Evolutionary conservation across 2,113 vertebrate species (phyloP), one percentile per base, ranked within the genome.

Genomic region (Alouatta palliata): DNA sequence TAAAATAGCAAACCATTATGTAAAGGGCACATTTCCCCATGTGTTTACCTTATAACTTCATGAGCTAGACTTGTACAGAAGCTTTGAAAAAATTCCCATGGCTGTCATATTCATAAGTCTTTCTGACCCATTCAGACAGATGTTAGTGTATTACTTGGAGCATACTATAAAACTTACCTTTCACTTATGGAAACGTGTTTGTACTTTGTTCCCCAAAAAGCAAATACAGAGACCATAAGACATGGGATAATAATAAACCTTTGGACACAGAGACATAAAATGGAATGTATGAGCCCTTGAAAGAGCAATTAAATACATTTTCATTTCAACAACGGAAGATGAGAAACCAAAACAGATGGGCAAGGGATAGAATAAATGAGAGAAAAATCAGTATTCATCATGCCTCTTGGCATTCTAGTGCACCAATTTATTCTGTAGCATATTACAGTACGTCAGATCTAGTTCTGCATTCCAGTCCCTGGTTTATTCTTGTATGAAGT

Each of bases 311-410:
- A 94, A 97, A 94, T 91, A 85, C 49, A 86, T 86, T 98, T 98
- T 97, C 75, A 92, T 93, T 98, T 98, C 95, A 97, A 87, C 97
- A 98, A 97, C 90, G 88, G 84, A 97, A 98, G 94, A 97, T 89
- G 58, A 95, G 82, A 95, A 98, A 97, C 82, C 89, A 97, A 98
- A 98, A 95, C 37, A 73, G 92, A 91, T 94, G 92, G 87, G 90
- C 5, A 96, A 49, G 58, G 87, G 45, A 61, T 96, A 97, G 93
- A 96, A 94, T 95, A 98, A 98, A 97, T 97, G 96, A 79, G 88
- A 35, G 90, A 97, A 98, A 98, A 98, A 97, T 87, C 92, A 97
- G 86, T 95, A 97, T 96, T 87, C 87, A 86, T 83, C 85, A 80
- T 90, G 56, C 61, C 95, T 95, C 85, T 88, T 95, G 92, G 87